Conservation (phyloP, 1,140 invertebrate genomes). For the Drosophila lowei region DNA sequence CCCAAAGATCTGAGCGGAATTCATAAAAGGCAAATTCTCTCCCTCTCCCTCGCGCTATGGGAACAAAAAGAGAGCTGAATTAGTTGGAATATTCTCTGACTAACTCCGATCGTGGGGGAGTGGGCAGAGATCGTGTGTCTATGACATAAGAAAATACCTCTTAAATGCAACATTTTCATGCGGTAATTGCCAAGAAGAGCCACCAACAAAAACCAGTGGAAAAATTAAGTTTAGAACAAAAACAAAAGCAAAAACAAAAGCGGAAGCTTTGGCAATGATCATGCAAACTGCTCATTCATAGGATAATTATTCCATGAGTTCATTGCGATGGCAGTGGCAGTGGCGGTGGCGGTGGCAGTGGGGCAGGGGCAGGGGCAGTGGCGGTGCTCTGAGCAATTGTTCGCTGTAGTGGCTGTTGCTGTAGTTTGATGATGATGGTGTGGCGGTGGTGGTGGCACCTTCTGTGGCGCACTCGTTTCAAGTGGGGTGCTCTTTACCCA, state of each 20-base stretch:
- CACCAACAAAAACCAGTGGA: conserved; percentile 26
- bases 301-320: conserved; percentile 81
- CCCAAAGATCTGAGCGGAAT: conserved; percentile 67
- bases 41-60: conserved; percentile 32
- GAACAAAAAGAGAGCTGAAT: conserved; percentile 45
- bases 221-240: conserved; percentile 60
- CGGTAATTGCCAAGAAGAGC: conserved; percentile 70
- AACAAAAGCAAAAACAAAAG: conserved; percentile 80
- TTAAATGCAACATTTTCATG: conserved; percentile 80
- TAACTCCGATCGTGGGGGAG: conserved; percentile 43
- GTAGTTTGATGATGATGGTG: conserved; percentile 18
- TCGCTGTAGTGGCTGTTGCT: conserved; percentile 12
- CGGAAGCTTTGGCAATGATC: conserved; percentile 81
- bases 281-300: conserved; percentile 81
- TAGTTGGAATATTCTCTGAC: conserved; percentile 65
- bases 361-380: conserved; percentile 29
- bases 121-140: conserved; percentile 32
- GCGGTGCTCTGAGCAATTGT: conserved; percentile 45
- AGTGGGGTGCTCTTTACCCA: conserved; percentile 48
- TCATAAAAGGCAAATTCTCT: conserved; percentile 63
- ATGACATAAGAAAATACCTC: conserved; percentile 77
- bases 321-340: conserved; percentile 50
- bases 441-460: conserved; percentile 38
- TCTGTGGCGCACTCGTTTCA: conserved; percentile 45
- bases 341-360: conserved; percentile 20